These are phyloP conservation scores for Samia ricini DNA, from an alignment of 1,140 invertebrate genomes.

Conservation along the genomic window DNA sequence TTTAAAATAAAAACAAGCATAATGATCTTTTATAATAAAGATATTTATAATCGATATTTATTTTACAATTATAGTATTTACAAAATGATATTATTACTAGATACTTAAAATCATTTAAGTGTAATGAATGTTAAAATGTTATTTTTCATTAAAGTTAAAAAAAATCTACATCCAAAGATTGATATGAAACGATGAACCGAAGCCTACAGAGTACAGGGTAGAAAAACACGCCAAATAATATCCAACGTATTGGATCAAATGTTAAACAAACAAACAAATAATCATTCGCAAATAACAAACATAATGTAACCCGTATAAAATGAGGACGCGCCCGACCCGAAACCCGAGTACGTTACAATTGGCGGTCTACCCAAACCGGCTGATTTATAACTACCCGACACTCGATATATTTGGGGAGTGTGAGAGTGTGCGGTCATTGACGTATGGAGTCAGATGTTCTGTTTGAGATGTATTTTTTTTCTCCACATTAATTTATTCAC, in stretches of 20 bases:
- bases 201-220: background rate
- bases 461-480: background rate
- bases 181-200: no score
- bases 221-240: background rate
- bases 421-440: background rate
- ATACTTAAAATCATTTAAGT: no score
- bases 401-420: background rate
- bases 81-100: no score
- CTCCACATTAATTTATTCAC: no score
- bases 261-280: background rate
- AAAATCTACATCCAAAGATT: no score
- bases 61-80: no score
- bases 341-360: background rate
- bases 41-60: no score
- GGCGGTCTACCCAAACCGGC: background rate
- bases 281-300: background rate
- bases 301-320: background rate
- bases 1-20: no score
- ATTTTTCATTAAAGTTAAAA: no score
- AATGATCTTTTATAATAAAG: no score
- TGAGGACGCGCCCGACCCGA: background rate
- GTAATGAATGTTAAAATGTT: no score
- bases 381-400: background rate
- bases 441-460: background rate
- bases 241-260: background rate